Percentiles rank a stretch among this genome's conserved stretches.
Conservation (phyloP, 2,113 vertebrate genomes). For the Pomatorhinus ruficollis region DNA sequence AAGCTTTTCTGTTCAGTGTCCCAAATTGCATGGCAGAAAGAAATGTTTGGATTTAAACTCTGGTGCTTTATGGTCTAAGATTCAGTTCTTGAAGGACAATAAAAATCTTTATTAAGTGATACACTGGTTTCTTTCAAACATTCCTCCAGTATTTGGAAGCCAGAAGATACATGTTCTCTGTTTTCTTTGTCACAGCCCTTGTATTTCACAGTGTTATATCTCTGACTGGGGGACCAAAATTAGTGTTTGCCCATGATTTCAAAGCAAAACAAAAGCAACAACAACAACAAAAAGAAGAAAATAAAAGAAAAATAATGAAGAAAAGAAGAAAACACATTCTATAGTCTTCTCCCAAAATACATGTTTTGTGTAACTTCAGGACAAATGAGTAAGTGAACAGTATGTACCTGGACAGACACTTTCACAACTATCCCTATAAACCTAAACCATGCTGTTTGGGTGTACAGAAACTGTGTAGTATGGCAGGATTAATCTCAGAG, state of each 20-base stretch:
- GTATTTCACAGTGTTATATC: neutral
- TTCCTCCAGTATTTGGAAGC: neutral
- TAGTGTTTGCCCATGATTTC: neutral
- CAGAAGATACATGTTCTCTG: neutral
- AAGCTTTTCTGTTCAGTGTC: neutral
- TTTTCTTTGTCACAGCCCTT: neutral
- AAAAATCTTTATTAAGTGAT: constrained; percentile 10
- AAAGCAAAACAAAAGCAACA: neutral
- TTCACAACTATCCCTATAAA: neutral
- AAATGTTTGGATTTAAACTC: constrained; percentile 25
- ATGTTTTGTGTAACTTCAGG: neutral
- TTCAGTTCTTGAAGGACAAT: neutral
- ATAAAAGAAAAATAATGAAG: neutral
- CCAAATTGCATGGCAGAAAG: neutral
- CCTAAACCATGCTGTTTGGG: neutral
- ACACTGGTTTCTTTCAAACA: neutral
- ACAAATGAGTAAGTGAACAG: neutral
- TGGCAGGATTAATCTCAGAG: neutral
- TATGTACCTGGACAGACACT: neutral
- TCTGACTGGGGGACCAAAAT: neutral
- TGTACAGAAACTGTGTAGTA: neutral
- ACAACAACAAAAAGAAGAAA: neutral
- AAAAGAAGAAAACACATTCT: neutral
- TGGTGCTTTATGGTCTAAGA: neutral
- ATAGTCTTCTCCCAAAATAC: neutral